phyloP scores from a whole-genome alignment of 2,888 invertebrate genomes.

The Cenopis cana region DNA sequence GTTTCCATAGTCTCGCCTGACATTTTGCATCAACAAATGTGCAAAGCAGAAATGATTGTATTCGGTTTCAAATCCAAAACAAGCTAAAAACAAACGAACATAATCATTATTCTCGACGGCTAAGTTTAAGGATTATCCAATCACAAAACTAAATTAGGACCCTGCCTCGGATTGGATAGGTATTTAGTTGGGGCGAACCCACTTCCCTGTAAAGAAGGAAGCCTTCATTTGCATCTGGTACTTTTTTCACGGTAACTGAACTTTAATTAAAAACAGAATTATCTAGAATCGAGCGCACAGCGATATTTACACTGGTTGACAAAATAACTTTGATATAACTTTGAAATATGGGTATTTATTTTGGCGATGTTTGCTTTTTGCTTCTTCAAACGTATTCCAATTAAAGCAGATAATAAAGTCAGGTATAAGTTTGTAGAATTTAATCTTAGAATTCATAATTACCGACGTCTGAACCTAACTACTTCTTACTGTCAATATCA shows the following conservation, averaged over 20 bases:
- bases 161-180: slow-evolving; percentile 49
- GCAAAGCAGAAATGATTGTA: no score
- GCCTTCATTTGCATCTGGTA: slow-evolving; percentile 71
- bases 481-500: no score
- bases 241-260: slow-evolving; percentile 77
- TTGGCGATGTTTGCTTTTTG: not conserved
- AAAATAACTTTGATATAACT: slow-evolving; percentile 1
- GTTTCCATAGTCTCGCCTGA: no score
- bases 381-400: no score
- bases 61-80: no score
- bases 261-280: slow-evolving; percentile 79
- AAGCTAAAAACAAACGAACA: not conserved
- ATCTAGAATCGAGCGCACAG: slow-evolving; percentile 47
- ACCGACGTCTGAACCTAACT: not conserved
- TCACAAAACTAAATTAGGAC: slow-evolving; percentile 50
- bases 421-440: not conserved
- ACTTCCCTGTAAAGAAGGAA: slow-evolving; percentile 44
- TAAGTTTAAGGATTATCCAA: slow-evolving; percentile 47
- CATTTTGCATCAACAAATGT: no score
- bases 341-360: not conserved
- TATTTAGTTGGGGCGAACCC: slow-evolving; percentile 49
- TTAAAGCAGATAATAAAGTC: no score
- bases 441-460: not conserved
- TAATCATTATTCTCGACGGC: slow-evolving; percentile 7
- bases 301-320: slow-evolving; percentile 51